Conservation (phyloP, 2,888 invertebrate genomes). For the Idaea dimidiata region DNA sequence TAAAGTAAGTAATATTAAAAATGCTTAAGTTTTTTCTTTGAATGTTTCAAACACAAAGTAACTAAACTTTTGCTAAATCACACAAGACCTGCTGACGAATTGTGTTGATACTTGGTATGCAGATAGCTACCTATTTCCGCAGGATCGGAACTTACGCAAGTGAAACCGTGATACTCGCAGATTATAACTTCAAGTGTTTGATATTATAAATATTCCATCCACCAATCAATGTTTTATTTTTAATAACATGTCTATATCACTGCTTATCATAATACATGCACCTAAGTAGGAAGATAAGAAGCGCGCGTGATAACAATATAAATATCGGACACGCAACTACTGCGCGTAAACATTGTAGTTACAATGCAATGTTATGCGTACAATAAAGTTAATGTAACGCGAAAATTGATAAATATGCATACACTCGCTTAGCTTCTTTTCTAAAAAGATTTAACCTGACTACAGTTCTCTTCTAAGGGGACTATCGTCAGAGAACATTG, state of each 20-base stretch:
- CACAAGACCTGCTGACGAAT: too few species aligned
- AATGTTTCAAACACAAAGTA: too few species aligned
- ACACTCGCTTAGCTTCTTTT: not conserved
- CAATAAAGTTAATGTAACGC: not conserved
- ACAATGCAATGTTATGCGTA: not conserved
- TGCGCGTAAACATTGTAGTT: slow-evolving; percentile 12
- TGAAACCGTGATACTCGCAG: too few species aligned
- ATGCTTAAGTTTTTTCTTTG: too few species aligned
- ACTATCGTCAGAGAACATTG: not conserved
- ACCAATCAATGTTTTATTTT: slow-evolving; percentile 2
- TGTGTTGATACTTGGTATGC: too few species aligned
- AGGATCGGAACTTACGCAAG: too few species aligned
- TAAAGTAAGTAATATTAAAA: too few species aligned
- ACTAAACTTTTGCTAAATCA: too few species aligned
- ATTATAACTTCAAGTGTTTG: too few species aligned
- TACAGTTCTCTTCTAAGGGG: not conserved
- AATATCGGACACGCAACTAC: slow-evolving; percentile 31
- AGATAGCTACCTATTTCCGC: too few species aligned
- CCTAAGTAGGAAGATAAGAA: slow-evolving; percentile 25
- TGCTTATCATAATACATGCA: not conserved
- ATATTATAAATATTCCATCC: not conserved
- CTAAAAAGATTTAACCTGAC: not conserved
- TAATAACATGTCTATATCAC: not conserved
- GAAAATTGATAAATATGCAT: not conserved
- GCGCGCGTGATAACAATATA: slow-evolving; percentile 38